phyloP scores from a whole-genome alignment of 2,113 vertebrate species.

The Catharus fuscescens region DNA sequence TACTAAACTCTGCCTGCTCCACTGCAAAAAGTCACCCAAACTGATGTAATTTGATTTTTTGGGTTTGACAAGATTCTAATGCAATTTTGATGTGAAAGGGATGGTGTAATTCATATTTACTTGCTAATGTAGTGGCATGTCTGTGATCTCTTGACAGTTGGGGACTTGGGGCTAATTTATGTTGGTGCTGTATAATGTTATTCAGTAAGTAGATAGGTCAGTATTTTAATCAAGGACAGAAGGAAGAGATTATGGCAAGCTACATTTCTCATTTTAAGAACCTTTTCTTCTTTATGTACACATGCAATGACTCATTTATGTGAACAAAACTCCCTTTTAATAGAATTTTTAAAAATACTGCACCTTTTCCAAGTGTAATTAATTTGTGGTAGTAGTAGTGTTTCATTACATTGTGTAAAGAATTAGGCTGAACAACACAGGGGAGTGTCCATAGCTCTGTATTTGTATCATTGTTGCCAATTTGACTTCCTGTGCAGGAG shows the following conservation, averaged over 20 bases:
- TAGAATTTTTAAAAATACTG: not conserved
- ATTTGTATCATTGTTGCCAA: not conserved
- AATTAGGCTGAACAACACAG: not conserved
- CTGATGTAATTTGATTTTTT: not conserved
- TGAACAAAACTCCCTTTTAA: not conserved
- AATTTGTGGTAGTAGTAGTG: not conserved
- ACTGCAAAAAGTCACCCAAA: not conserved
- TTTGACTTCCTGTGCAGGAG: not conserved
- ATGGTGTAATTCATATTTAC: not conserved
- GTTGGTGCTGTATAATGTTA: slow-evolving; percentile 25
- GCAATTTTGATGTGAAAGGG: not conserved
- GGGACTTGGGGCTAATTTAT: slow-evolving; percentile 23
- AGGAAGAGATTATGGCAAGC: not conserved
- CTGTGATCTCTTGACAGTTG: not conserved
- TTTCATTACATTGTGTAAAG: not conserved
- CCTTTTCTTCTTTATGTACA: not conserved
- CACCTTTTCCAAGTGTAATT: not conserved
- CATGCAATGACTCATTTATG: not conserved
- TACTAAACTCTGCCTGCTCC: not conserved
- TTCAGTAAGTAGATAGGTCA: not conserved
- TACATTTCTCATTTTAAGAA: not conserved
- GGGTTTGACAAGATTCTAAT: not conserved
- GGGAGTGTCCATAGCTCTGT: not conserved
- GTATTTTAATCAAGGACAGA: slow-evolving; percentile 43
- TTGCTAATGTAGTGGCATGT: not conserved